phyloP scores from a whole-genome alignment of 2,113 vertebrate genomes.

The Gopherus evgoodei region DNA sequence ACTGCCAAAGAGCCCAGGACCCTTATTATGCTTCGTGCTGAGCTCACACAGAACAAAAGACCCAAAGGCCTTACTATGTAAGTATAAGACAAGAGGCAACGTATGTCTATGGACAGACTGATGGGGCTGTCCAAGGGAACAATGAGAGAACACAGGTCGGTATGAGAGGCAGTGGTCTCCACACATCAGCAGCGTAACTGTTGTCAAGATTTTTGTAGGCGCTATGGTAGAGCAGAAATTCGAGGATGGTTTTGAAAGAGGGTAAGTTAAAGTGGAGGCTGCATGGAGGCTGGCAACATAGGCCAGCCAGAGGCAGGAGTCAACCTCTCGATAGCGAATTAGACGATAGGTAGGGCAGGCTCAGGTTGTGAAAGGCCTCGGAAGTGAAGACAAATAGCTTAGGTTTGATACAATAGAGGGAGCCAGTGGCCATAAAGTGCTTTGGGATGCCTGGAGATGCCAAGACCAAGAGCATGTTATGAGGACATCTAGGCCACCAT shows the following conservation, averaged over 20 bases:
- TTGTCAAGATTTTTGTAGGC: neutral
- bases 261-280: neutral
- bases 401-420: neutral
- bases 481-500: neutral
- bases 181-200: neutral
- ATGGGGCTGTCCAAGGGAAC: neutral
- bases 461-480: neutral
- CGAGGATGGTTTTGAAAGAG: neutral
- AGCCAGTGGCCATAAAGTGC: neutral
- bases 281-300: neutral
- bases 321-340: neutral
- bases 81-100: neutral
- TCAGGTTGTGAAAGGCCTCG: neutral
- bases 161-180: neutral
- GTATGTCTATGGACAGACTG: neutral
- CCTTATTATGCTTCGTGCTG: neutral
- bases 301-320: neutral
- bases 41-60: neutral
- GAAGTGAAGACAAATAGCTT: neutral
- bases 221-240: neutral
- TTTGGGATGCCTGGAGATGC: fast-evolving
- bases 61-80: neutral
- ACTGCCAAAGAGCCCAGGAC: neutral
- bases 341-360: neutral
- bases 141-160: neutral